phyloP scores from a whole-genome alignment of 2,113 vertebrate genomes.

The Brachyhypopomus occidentalis region DNA sequence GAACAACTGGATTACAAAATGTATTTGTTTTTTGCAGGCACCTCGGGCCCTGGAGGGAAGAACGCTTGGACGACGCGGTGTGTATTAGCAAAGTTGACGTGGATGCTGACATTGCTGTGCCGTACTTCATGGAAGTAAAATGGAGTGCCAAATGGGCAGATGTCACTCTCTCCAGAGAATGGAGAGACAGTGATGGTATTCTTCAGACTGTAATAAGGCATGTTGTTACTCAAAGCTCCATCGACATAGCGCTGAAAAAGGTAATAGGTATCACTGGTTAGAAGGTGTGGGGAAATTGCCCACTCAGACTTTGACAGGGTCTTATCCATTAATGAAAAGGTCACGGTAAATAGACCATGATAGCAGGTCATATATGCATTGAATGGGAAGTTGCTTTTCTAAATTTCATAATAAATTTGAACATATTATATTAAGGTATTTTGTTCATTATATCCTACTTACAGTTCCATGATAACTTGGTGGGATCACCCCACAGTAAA shows the following conservation, averaged over 20 bases:
- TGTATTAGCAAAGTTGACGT: constrained; percentile 66
- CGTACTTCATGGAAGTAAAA: constrained; percentile 65
- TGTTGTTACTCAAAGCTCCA: constrained; percentile 82
- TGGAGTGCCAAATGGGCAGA: constrained; percentile 65
- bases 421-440: background rate
- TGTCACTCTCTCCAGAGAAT: constrained; percentile 84
- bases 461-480: constrained; percentile 90
- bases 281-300: background rate
- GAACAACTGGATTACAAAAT: background rate
- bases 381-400: too few species aligned
- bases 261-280: background rate
- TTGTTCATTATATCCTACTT: constrained; percentile 64
- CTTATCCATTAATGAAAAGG: too few species aligned
- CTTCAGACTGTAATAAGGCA: constrained; percentile 76
- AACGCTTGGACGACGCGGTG: constrained; percentile 67
- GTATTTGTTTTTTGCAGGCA: constrained; percentile 36
- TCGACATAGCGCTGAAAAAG: constrained; percentile 82
- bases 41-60: constrained; percentile 77
- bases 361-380: background rate
- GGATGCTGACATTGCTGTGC: constrained; percentile 68
- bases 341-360: background rate
- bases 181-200: constrained; percentile 88
- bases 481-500: constrained; percentile 83
- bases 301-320: too few species aligned
- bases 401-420: background rate